These are phyloP conservation scores for Dryobota labecula DNA, from an alignment of 2,888 invertebrate species.

Conservation along the genomic window DNA sequence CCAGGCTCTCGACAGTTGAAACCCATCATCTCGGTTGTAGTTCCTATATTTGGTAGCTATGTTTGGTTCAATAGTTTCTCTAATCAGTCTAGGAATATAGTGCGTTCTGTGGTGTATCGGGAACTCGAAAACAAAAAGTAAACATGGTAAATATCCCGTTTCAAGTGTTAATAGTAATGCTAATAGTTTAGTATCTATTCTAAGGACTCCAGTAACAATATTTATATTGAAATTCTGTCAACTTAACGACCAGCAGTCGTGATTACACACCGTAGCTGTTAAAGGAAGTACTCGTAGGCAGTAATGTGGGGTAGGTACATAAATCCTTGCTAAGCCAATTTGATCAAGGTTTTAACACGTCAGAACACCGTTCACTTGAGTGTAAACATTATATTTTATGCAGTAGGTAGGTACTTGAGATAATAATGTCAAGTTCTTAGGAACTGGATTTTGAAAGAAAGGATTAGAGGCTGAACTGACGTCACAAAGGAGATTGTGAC, in stretches of 20 bases:
- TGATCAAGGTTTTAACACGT: constrained; percentile 34
- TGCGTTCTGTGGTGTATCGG: too few species aligned
- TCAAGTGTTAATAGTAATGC: too few species aligned
- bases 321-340: constrained; percentile 35
- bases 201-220: too few species aligned
- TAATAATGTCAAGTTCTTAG: not conserved
- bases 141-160: too few species aligned
- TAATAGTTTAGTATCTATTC: too few species aligned
- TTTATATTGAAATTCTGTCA: constrained; percentile 12
- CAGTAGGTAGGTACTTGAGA: not conserved
- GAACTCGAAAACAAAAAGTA: too few species aligned
- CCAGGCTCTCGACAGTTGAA: too few species aligned
- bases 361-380: constrained; percentile 39
- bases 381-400: constrained; percentile 6
- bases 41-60: too few species aligned
- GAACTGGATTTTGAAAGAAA: not conserved
- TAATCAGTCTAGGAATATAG: too few species aligned
- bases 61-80: too few species aligned
- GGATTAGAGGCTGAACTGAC: not conserved
- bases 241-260: not conserved
- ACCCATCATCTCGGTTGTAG: too few species aligned
- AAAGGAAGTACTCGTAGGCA: constrained; percentile 28
- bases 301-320: not conserved
- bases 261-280: not conserved
- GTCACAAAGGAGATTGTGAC: not conserved